Evolutionary conservation across 2,888 invertebrate species (phyloP), one percentile per base, ranked within the genome.

Genomic region (Pachydiplax longipennis): DNA sequence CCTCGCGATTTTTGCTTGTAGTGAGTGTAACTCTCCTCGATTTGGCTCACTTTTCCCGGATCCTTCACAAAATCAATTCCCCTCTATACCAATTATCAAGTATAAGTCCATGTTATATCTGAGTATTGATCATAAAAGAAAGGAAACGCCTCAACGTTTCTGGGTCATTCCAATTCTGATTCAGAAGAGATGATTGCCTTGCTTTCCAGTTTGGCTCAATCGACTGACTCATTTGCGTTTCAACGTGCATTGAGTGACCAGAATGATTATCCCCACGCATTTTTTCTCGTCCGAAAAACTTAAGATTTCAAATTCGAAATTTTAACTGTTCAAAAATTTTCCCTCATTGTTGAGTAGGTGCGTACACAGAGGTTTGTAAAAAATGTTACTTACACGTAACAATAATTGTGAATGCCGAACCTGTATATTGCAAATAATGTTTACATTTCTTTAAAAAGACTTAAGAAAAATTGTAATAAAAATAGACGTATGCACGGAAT

Each of bases 11-110:
- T 53, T 61, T 61, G 87, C 87, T 87, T 87, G 87, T 87, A 87
- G 87, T 87, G 61, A 87, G 61, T 87, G 61, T 87, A 87, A 61
- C 35, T 61, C 58, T 37, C 37, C 61, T 37, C 58, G 37, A 61
- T 87, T 87, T 87, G 87, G 48, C 87, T 87, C 87, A 61, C 87
- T 87, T 61, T 61, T 31, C 61, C 65, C 83, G 83, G 53, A 58
- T 35, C 83, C 87, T 87, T 37, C 15, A 37, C 37, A 31, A 87
- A 37, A 61, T 61, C 37, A 35, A 25, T 61, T 12, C 87, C 61
- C 61, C 31, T 13, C 25, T 73, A 25, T n/a, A 65, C 25, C 65
- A 8, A 22, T 65, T 65, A 61, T 61, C 61, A n/a, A n/a, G 25
- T 65, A 65, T 22, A 73, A 2, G 73, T 53, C 53, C 53, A 53